Conservation (phyloP, 2,888 invertebrate genomes). For the Acleris holmiana region DNA sequence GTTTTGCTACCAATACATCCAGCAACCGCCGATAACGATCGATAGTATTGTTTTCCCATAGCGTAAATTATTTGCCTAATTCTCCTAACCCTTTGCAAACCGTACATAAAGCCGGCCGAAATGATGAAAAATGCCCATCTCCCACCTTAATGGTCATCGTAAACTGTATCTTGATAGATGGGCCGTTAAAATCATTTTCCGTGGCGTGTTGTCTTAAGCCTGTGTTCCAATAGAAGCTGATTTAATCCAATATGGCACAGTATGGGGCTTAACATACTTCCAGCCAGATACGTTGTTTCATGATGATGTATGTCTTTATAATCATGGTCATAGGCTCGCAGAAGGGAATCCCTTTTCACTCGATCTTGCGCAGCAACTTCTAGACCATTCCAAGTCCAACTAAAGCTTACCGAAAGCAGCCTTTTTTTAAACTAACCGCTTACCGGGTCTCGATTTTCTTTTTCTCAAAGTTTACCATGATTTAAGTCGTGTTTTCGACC, state of each 20-base stretch:
- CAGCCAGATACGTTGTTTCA: no score
- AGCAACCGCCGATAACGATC: background rate
- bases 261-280: background rate
- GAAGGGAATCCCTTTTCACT: no score
- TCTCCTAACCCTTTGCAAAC: slow-evolving; percentile 25
- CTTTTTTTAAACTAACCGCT: no score
- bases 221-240: slow-evolving; percentile 36
- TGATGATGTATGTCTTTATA: no score
- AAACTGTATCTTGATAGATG: slow-evolving; percentile 43
- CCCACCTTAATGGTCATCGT: slow-evolving; percentile 38
- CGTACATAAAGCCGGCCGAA: slow-evolving; percentile 9
- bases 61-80: slow-evolving; percentile 28
- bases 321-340: no score
- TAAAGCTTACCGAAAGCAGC: no score
- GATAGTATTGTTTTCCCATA: slow-evolving; percentile 25
- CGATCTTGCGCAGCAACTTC: no score
- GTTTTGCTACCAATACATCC: no score
- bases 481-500: no score
- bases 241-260: background rate
- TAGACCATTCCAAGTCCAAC: no score
- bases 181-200: slow-evolving; percentile 48
- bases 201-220: slow-evolving; percentile 42
- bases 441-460: no score
- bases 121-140: slow-evolving; percentile 25
- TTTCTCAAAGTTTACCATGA: no score